Evolutionary conservation across 2,797 vertebrate genomes (phyloP), one percentile per base, ranked within the genome.

Genomic region (Monodelphis domestica): DNA sequence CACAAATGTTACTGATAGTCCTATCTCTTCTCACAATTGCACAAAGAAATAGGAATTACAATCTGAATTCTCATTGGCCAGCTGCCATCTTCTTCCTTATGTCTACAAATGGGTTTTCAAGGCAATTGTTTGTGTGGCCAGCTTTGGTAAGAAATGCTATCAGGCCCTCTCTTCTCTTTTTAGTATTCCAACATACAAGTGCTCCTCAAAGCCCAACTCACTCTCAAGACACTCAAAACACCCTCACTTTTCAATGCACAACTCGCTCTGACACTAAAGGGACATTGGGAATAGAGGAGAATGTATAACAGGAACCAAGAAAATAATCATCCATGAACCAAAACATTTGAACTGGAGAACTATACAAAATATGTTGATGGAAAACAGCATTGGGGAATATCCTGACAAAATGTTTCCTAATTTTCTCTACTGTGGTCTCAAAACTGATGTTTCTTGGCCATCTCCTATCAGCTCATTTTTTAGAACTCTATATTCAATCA

Each of bases 141-240:
- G 88, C 90, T 38, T 88, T 91, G 52, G 93, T 91, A 92, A 96
- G 90, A 90, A 94, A 94, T 97, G 55, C 53, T 70, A 53, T n/a
- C 0, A 7, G 92, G 93, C 90, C 90, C 59, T 87, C 93, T n/a
- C 10, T 29, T 92, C 95, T 90, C 78, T 94, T 53, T 95, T 88
- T 89, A 88, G 91, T 53, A 56, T 91, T 95, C 94, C 93, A 94
- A 92, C 94, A 87, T 56, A 87, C 45, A 70, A 59, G 30, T 33
- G 26, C 38, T 9, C 92, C 89, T 90, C 51, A 56, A 38, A 51
- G 53, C 38, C 56, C 33, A 33, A 53, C 70, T 95, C 50, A 84
- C 89, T 56, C 1, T 63, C 38, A 84, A 45, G 45, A 50, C 1
- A 50, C 24, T 50, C n/a, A 78, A 78, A 45, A 1, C 7, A 78